Base-by-base conservation (phyloP, 2,888 invertebrate species). In the Sericinus montela region DNA sequence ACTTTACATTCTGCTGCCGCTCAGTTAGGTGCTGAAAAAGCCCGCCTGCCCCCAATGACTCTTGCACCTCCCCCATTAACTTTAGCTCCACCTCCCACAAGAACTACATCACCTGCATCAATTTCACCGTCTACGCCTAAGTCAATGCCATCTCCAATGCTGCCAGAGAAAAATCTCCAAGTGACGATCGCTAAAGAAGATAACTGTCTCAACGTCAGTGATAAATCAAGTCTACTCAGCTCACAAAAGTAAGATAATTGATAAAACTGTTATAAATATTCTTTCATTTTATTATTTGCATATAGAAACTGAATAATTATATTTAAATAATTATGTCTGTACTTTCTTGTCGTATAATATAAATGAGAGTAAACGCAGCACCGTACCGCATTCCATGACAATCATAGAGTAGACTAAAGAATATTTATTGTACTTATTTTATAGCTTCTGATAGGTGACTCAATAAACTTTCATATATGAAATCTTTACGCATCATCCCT, bases 181-280 rank as follows among this genome's bases (percentile, higher is more conserved):
- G 63, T 86, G 1, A 70, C 83, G 0, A 75, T 85, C 25, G 70
- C 75, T 1, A 87, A 83, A 53, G 87, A 87, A 23, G 85, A 87
- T 25, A 80, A 85, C 53, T 80, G 80, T 53, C 59, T 86, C 14
- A 87, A 82, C 44, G 78, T 78, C 11, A 86, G 76, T 57, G 89
- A 89, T 53, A 88, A 85, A 52, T 86, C 88, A 7, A 87, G 82
- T 65, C 73, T 88, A 34, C 72, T 88, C n/a, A 83, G 79, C 60
- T 82, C 87, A 6, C 87, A 86, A 63, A 88, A 83, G 88, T 88
- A 72, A 84, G 62, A 54, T n/a, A 9, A 4, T 34, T 37, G n/a
- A 3, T 19, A 19, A 19, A 19, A 19, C n/a, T n/a, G n/a, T n/a
- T n/a, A n/a, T n/a, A n/a, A 2, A 19, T 19, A 3, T 19, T 5